phyloP scores from a whole-genome alignment of 1,140 invertebrate species.

The Drosophila athabasca region DNA sequence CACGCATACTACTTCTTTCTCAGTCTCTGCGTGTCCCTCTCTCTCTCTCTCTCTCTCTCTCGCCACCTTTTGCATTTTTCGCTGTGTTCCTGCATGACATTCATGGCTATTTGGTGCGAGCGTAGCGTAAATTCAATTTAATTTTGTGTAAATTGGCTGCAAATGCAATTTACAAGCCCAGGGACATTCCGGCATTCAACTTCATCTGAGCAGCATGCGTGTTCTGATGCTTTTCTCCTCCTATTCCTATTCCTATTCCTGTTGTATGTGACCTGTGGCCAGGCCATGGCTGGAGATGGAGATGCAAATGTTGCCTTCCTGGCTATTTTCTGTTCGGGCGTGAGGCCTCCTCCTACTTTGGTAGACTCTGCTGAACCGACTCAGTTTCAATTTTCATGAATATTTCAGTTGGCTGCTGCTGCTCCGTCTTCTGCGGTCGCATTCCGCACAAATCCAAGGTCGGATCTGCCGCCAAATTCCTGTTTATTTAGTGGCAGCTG shows the following conservation, averaged over 20 bases:
- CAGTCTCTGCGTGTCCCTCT: too few species aligned
- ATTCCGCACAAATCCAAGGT: too few species aligned
- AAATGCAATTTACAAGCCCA: conserved; percentile 76
- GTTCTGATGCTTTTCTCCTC: conserved; percentile 24
- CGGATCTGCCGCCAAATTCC: not conserved
- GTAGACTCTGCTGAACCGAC: too few species aligned
- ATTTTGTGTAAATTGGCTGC: conserved; percentile 78
- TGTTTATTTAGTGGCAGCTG: not conserved
- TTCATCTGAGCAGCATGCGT: conserved; percentile 56
- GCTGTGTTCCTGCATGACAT: conserved; percentile 49
- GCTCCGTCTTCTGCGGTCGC: too few species aligned
- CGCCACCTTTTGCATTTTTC: conserved; percentile 11
- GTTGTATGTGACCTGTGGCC: too few species aligned
- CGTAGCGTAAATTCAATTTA: conserved; percentile 79
- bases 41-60: too few species aligned
- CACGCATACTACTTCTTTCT: conserved; percentile 6
- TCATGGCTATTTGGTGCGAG: conserved; percentile 78
- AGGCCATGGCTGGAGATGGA: not conserved
- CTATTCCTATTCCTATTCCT: not conserved
- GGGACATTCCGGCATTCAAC: not conserved
- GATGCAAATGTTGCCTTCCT: not conserved
- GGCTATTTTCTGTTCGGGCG: not conserved
- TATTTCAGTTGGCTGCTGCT: too few species aligned
- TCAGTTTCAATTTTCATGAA: too few species aligned
- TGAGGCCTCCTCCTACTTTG: conserved; percentile 9